Conservation (phyloP, 2,797 vertebrate species). For the Enteromius unitaeniatus region DNA sequence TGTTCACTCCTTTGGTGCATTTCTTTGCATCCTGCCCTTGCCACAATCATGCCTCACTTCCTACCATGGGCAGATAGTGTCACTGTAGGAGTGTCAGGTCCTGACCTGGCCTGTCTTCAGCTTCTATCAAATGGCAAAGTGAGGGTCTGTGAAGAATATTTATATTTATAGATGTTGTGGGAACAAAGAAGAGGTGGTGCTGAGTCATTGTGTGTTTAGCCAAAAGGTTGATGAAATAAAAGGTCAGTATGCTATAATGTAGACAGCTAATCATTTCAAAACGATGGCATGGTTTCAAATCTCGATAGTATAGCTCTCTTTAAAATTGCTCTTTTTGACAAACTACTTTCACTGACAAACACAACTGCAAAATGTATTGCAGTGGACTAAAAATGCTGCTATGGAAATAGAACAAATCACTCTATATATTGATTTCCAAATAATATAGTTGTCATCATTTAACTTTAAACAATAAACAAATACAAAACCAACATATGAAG, state of each 20-base stretch:
- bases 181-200: not conserved
- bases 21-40: constrained; percentile 66
- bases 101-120: not conserved
- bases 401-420: not conserved
- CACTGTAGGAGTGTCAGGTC: constrained; percentile 14
- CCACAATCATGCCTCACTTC: constrained; percentile 51
- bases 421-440: not conserved
- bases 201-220: constrained; percentile 5
- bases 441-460: not conserved
- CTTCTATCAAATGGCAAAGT: not conserved
- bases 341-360: not conserved
- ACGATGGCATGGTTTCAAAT: not conserved
- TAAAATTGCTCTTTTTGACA: not conserved
- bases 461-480: not conserved
- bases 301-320: not conserved
- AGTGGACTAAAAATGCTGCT: not conserved
- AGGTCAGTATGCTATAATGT: constrained; percentile 7
- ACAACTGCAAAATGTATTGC: not conserved
- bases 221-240: constrained; percentile 9
- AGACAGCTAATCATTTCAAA: constrained; percentile 15
- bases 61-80: constrained; percentile 66
- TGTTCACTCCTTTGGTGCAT: constrained; percentile 64
- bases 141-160: not conserved
- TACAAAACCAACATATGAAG: not conserved
- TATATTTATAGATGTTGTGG: not conserved